Percentiles rank a stretch among this genome's conserved stretches.
These are phyloP conservation scores for Acropora tenuis DNA, from an alignment of 64 coral and sea anemone genomes.

Conservation along the genomic window DNA sequence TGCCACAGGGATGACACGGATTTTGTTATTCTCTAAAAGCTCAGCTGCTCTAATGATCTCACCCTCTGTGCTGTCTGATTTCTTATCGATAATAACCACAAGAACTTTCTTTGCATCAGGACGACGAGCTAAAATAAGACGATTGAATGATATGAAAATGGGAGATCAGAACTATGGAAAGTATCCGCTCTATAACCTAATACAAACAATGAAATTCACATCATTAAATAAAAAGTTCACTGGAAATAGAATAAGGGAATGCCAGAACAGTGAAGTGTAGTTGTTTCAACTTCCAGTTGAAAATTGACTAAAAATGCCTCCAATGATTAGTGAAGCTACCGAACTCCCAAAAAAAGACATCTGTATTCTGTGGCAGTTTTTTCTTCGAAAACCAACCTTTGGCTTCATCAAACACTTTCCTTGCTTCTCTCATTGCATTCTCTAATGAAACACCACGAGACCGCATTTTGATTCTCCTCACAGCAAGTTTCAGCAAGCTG, in stretches of 20 bases:
- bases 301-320: too few species aligned
- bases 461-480: not conserved
- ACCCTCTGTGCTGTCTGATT: conserved; percentile 60
- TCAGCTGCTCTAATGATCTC: conserved; percentile 54
- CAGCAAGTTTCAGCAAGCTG: not conserved
- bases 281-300: too few species aligned
- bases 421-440: conserved; percentile 54
- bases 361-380: not conserved
- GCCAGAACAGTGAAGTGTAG: too few species aligned
- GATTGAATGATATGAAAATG: too few species aligned
- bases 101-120: conserved; percentile 74
- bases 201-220: too few species aligned
- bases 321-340: too few species aligned
- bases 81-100: conserved; percentile 74
- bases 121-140: not conserved
- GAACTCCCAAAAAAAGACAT: too few species aligned
- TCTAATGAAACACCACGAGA: conserved; percentile 40
- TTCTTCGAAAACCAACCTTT: not conserved
- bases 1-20: conserved; percentile 85
- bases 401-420: conserved; percentile 59
- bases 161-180: too few species aligned
- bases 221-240: too few species aligned
- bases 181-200: too few species aligned
- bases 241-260: too few species aligned
- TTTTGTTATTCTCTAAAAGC: conserved; percentile 45